Conservation (phyloP, 64 coral and sea anemone species). For the Anthopleura sola region DNA sequence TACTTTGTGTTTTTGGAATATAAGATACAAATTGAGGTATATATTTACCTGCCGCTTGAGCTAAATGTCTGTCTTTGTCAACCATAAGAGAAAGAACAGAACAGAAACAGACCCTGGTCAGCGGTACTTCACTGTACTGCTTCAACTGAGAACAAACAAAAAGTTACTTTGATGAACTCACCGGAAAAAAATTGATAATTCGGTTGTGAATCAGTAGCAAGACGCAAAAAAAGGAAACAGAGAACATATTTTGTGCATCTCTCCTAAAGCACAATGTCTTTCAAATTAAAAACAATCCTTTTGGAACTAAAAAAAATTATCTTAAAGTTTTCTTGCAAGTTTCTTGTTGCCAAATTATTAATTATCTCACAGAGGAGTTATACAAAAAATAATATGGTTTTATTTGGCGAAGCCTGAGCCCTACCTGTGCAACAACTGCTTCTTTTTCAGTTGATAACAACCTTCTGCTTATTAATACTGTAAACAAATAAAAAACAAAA, state of each 20-base stretch:
- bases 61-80: conserved; percentile 30
- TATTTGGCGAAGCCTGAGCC: neutral
- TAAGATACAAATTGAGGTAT: too few species aligned
- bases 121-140: conserved; percentile 58
- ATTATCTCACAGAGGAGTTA: neutral
- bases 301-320: too few species aligned
- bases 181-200: too few species aligned
- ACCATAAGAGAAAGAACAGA: conserved; percentile 39
- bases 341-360: too few species aligned
- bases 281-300: too few species aligned
- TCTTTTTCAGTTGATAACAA: conserved; percentile 56
- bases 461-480: conserved; percentile 53
- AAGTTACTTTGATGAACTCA: neutral
- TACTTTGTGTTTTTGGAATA: too few species aligned
- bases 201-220: too few species aligned
- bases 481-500: neutral
- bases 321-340: too few species aligned
- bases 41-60: conserved; percentile 62
- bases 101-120: conserved; percentile 53
- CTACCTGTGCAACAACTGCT: conserved; percentile 65
- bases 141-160: conserved; percentile 24
- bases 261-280: too few species aligned
- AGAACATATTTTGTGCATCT: too few species aligned
- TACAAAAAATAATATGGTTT: neutral
- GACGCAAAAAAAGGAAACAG: too few species aligned